Base-by-base conservation (phyloP, 2,113 vertebrate genomes). In the Xiphophorus maculatus region DNA sequence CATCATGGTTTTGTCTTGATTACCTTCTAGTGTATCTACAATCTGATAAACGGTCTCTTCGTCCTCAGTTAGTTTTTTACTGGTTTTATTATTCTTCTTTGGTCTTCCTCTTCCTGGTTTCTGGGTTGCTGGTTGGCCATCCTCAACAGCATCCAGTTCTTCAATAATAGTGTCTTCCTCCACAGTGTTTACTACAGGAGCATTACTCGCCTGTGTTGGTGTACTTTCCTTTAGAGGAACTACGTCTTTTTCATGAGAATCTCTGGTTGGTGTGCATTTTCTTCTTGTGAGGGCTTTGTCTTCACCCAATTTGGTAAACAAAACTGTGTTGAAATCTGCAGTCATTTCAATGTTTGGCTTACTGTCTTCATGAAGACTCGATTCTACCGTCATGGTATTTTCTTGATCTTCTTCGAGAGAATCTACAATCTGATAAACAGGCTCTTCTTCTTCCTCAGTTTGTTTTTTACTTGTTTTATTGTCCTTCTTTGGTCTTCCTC, bases 1-100 rank as follows among this genome's bases (percentile, higher is more conserved):
- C 6, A 25, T n/a, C 1, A 7, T 22, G 8, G 0, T 15, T 37
- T 84, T 71, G 44, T 85, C 86, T 37, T 63, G 72, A 62, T 84
- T 81, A 1, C 80, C 87, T 40, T 85, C 85, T 6, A 86, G 25
- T 19, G 86, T 83, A 67, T 90, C 90, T n/a, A 88, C 14, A 4
- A 87, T 69, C 28, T 83, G 62, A 69, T 81, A 77, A 7, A 64
- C 1, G 0, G 66, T n/a, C 27, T 79, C 84, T 4, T 79, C 74
- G 4, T 77, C 74, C 0, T 48, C 12, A 0, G 3, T 3, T 15
- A 61, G 58, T 67, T 58, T 83, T 33, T 63, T 79, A 12, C 69
- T n/a, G 0, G 27, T 11, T 64, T 84, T 79, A 6, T 14, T 10
- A 0, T 51, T 28, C 27, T 84, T 88, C 66, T n/a, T 89, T 9